phyloP scores from a whole-genome alignment of 2,888 invertebrate genomes.

The Trichopria drosophilae region DNA sequence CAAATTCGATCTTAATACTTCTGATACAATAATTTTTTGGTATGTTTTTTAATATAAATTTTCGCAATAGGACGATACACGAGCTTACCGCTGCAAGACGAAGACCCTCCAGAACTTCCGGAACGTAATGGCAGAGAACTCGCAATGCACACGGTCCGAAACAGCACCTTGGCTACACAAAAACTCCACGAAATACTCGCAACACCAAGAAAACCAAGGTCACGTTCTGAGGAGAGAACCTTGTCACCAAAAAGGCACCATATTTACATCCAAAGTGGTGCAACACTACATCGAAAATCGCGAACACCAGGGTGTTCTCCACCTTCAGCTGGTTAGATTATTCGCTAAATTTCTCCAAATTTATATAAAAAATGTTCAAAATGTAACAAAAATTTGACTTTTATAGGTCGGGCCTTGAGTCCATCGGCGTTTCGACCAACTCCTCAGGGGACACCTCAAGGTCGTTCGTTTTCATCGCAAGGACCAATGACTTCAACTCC shows the following conservation, averaged over 20 bases:
- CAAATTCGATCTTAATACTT: too few species aligned
- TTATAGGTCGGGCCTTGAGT: conserved; percentile 35
- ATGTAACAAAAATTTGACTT: neutral
- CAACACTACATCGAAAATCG: conserved; percentile 61
- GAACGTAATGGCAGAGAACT: conserved; percentile 43
- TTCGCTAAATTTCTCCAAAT: conserved; percentile 1
- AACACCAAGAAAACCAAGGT: conserved; percentile 68
- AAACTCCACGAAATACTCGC: conserved; percentile 75
- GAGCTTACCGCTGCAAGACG: conserved; percentile 50
- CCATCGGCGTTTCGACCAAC: too few species aligned
- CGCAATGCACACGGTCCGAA: conserved; percentile 60
- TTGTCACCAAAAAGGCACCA: conserved; percentile 50
- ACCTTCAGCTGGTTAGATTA: conserved; percentile 46
- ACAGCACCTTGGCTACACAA: conserved; percentile 75
- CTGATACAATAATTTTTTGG: too few species aligned
- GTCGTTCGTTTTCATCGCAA: conserved; percentile 42
- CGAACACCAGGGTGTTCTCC: conserved; percentile 55
- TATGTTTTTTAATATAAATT: too few species aligned
- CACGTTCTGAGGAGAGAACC: conserved; percentile 52
- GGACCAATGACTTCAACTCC: conserved; percentile 54
- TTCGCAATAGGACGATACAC: conserved; percentile 56
- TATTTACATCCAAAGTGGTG: conserved; percentile 44
- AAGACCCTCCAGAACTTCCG: conserved; percentile 57
- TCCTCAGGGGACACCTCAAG: conserved; percentile 43
- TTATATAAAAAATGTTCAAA: too few species aligned